Base-by-base conservation (phyloP, 2,113 vertebrate genomes). In the Chamaetylas fuelleborni region DNA sequence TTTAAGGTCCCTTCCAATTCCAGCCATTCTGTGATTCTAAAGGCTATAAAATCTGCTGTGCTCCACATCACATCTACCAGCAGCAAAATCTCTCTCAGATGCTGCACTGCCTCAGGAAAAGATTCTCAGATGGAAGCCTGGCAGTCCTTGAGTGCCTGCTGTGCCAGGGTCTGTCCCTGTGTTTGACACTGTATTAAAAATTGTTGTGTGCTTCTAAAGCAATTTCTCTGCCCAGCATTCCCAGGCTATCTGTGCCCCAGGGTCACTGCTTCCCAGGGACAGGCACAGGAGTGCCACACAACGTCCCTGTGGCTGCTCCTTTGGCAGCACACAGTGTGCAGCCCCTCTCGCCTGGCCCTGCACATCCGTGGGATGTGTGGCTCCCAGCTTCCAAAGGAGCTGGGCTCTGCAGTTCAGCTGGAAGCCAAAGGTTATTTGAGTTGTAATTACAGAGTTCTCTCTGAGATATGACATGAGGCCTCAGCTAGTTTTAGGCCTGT, bases 161-260 rank as follows among this genome's bases (percentile, higher is more conserved):
- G 85, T 0, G 16, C 81, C 1, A 0, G 45, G 67, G 64, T 57
- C 81, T 79, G 25, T 57, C 56, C 73, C 56, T 58, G 73, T 14
- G 38, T 81, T 93, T 91, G 88, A 90, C 70, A 33, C 70, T 54
- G 54, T 10, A 48, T 78, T 86, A 94, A 84, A 64, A 86, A 85
- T 19, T 57, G 65, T 19, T 4, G 0, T 15, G 34, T 0, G 4
- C 69, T 70, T 48, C 69, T 53, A 28, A 84, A 89, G 65, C 78
- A 42, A 42, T 96, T 92, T 90, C 61, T 60, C 61, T 38, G n/a
- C 45, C 36, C 81, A 48, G 54, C 2, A 1, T 73, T 89, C 4
- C 1, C 33, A 28, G 81, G 73, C 78, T 73, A 1, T 42, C 42
- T 36, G 65, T 81, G 73, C 40, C 11, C 16, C 0, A 1, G 29